These are phyloP conservation scores for Todiramphus chloris DNA, from an alignment of 2,113 vertebrate genomes.

Conservation along the genomic window DNA sequence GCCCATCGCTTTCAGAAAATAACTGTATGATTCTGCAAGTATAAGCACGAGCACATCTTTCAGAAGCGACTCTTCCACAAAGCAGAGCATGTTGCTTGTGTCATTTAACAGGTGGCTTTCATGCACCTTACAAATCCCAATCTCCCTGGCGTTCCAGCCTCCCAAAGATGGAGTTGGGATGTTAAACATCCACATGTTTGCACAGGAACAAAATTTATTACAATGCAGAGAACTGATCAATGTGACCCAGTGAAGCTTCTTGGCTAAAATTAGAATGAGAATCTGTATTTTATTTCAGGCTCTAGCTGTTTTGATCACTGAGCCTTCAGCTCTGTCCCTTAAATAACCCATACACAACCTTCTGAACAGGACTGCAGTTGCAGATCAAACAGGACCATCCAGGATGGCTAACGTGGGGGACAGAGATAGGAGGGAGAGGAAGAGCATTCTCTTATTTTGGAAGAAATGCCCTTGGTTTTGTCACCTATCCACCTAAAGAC, in stretches of 20 bases:
- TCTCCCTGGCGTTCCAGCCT: background rate
- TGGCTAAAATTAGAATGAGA: slow-evolving; percentile 20
- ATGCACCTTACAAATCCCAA: rapidly evolving
- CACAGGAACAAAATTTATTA: background rate
- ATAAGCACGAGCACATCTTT: rapidly evolving
- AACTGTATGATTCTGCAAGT: background rate
- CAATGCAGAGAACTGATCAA: background rate
- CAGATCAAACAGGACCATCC: background rate
- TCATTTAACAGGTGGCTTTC: background rate
- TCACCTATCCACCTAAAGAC: background rate
- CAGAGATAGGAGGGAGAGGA: background rate
- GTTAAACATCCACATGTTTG: background rate
- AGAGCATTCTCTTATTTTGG: background rate
- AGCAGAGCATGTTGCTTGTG: background rate
- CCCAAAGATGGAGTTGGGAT: background rate
- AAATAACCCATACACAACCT: background rate
- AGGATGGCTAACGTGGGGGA: background rate
- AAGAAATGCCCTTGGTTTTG: background rate
- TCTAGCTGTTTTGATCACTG: background rate
- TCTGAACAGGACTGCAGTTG: background rate
- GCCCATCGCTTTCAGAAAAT: background rate
- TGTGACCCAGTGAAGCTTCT: slow-evolving; percentile 2
- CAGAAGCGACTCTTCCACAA: background rate
- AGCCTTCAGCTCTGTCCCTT: background rate
- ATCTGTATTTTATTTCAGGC: slow-evolving; percentile 26